These are phyloP conservation scores for Zoanthus sociatus DNA, from an alignment of 92 coral and sea anemone genomes.

Conservation along the genomic window DNA sequence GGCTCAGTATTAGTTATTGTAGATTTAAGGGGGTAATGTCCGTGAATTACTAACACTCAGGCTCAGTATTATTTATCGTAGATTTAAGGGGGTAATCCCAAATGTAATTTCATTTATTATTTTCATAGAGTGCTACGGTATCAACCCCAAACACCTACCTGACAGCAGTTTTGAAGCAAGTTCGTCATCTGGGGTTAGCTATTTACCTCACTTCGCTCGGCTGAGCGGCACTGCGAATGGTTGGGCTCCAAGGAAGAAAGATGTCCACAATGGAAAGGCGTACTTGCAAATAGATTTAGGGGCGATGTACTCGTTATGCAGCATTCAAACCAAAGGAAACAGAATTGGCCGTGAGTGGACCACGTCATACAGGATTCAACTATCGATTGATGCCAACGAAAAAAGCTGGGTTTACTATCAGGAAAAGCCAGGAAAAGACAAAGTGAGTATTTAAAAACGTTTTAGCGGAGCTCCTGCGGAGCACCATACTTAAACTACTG, in stretches of 20 bases:
- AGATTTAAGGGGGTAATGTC: no score
- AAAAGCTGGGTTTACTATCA: constrained; percentile 15
- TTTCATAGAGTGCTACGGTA: neutral
- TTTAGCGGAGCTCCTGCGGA: no score
- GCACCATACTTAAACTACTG: no score
- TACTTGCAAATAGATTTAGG: constrained; percentile 16
- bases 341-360: neutral
- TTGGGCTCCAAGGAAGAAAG: constrained; percentile 9
- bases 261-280: neutral
- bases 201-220: neutral
- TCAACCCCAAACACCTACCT: constrained; percentile 5
- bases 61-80: no score
- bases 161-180: constrained; percentile 24
- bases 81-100: no score
- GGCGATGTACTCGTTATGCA: constrained; percentile 1
- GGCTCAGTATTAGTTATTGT: no score
- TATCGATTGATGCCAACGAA: neutral
- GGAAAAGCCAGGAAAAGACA: constrained; percentile 1
- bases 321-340: constrained; percentile 2
- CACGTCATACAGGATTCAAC: constrained; percentile 1
- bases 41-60: no score
- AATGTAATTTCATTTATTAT: neutral
- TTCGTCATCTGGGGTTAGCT: neutral
- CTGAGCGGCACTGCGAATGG: neutral
- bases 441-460: neutral